Evolutionary conservation across 92 coral and sea anemone species (phyloP).

Genomic region (Desmophyllum pertusum): DNA sequence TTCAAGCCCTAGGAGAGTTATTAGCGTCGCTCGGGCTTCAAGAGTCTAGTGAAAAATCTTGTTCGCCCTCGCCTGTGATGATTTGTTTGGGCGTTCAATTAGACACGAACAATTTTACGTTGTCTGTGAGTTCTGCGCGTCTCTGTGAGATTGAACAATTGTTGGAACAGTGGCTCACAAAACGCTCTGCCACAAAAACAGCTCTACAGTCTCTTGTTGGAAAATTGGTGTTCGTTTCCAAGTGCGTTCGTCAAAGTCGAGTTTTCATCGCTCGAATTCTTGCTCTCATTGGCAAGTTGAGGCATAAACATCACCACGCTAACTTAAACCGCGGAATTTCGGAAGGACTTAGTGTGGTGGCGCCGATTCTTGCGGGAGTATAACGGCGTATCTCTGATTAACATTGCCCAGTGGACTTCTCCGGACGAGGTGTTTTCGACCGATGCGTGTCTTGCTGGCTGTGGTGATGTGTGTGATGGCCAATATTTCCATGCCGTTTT

Average conservation of each 20-base stretch:
- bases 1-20: not conserved
- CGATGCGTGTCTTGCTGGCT: conserved; percentile 58
- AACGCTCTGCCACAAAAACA: conserved; percentile 16
- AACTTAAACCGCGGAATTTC: conserved; percentile 38
- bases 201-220: conserved; percentile 52
- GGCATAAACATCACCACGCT: conserved; percentile 43
- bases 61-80: conserved; percentile 26
- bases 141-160: too few species aligned
- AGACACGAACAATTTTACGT: too few species aligned
- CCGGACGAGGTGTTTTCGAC: conserved; percentile 50
- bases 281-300: too few species aligned
- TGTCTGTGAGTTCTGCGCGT: too few species aligned
- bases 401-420: conserved; percentile 28
- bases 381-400: conserved; percentile 45
- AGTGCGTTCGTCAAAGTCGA: conserved; percentile 53
- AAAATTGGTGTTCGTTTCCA: conserved; percentile 51
- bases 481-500: conserved; percentile 46
- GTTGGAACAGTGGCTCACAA: too few species aligned
- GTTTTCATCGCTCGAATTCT: conserved; percentile 44
- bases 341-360: conserved; percentile 56
- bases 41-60: conserved; percentile 46
- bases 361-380: conserved; percentile 35
- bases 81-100: conserved; percentile 48
- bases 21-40: conserved; percentile 34
- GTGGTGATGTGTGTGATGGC: conserved; percentile 35